Percentiles rank a stretch among this genome's conserved stretches.
phyloP scores from a whole-genome alignment of 2,888 invertebrate species.

The Apantesis nais region DNA sequence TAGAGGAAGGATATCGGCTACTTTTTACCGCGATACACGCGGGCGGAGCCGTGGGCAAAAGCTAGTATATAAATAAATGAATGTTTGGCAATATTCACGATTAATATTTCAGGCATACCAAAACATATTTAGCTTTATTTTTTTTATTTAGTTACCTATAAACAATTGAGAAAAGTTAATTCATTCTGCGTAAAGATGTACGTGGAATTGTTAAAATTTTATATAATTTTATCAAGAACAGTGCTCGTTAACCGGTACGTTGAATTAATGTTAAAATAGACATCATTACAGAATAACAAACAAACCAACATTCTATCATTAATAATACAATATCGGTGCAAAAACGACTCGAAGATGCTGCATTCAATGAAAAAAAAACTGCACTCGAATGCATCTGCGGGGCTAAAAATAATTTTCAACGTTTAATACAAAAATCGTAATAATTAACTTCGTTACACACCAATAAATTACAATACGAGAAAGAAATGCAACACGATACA shows the following conservation, averaged over 20 bases:
- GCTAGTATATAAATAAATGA: neutral
- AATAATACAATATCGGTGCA: conserved; percentile 49
- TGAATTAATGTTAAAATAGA: conserved; percentile 49
- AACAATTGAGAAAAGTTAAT: conserved; percentile 24
- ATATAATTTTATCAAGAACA: conserved; percentile 28
- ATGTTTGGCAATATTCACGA: conserved; percentile 1
- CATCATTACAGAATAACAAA: conserved; percentile 46
- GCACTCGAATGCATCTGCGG: conserved; percentile 67
- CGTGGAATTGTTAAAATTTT: conserved; percentile 27
- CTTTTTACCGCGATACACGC: too few species aligned
- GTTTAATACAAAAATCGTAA: conserved; percentile 86
- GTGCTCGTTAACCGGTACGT: conserved; percentile 28
- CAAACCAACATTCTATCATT: conserved; percentile 47
- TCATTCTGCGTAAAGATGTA: conserved; percentile 15
- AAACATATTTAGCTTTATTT: conserved; percentile 9
- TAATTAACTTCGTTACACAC: conserved; percentile 86
- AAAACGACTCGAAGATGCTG: conserved; percentile 54
- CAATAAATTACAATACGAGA: conserved; percentile 85
- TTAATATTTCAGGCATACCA: conserved; percentile 2
- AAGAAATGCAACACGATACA: conserved; percentile 80
- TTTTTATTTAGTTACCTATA: conserved; percentile 16
- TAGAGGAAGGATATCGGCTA: too few species aligned
- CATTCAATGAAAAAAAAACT: conserved; percentile 73
- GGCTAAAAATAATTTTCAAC: conserved; percentile 84
- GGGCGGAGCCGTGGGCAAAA: too few species aligned